A percentile compares a stretch with the other conserved stretches of the same genome.
Evolutionary conservation across 2,888 invertebrate species (phyloP).

Genomic region (Synergus itoensis): DNA sequence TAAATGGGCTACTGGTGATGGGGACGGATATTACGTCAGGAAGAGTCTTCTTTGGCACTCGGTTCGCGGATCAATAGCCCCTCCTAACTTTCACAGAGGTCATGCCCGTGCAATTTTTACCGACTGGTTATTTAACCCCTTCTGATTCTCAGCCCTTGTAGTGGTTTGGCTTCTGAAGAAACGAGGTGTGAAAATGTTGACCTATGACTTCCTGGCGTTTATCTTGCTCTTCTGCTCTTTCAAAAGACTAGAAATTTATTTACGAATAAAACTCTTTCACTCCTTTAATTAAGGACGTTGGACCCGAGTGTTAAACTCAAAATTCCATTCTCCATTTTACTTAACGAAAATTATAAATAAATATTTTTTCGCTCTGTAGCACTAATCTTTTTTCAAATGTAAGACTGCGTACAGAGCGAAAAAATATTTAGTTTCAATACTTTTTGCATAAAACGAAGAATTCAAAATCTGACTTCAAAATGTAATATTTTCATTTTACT

Average conservation of each 20-base stretch:
- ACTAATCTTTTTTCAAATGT: too few relatives aligned
- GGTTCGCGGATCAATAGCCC: conserved; percentile 69
- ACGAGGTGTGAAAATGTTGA: conserved; percentile 2
- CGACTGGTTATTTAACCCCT: conserved; percentile 47
- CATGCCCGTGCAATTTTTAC: conserved; percentile 55
- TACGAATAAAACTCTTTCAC: neutral
- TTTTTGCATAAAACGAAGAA: too few relatives aligned
- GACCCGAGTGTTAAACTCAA: too few relatives aligned
- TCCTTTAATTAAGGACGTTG: neutral
- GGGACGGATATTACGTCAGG: conserved; percentile 66
- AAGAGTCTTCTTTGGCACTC: conserved; percentile 63
- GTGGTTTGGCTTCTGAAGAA: neutral
- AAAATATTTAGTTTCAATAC: too few relatives aligned
- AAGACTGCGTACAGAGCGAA: too few relatives aligned
- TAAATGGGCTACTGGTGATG: conserved; percentile 62
- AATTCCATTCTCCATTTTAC: too few relatives aligned
- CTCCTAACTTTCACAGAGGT: conserved; percentile 57
- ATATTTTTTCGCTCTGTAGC: too few relatives aligned
- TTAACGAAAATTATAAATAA: too few relatives aligned
- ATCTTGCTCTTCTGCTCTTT: neutral
- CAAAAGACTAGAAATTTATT: neutral
- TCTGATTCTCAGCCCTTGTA: conserved; percentile 26
- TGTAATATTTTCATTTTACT: too few relatives aligned
- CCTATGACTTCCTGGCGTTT: neutral
- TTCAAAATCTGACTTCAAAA: too few relatives aligned